phyloP scores from a whole-genome alignment of 2,888 invertebrate species.

The Lutraria lutraria region DNA sequence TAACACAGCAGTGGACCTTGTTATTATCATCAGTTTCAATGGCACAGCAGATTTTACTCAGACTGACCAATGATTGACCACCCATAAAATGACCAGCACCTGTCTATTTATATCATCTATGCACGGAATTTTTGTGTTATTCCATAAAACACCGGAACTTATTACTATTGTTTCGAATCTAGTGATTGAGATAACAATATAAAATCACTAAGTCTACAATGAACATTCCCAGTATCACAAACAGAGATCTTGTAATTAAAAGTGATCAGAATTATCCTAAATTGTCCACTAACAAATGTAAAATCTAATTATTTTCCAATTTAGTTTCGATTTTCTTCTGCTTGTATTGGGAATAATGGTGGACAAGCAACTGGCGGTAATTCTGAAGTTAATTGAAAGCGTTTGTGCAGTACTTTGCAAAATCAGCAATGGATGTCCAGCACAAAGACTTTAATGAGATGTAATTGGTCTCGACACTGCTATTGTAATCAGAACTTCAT shows the following conservation, averaged over 20 bases:
- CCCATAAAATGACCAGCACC: constrained; percentile 39
- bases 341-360: background rate
- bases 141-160: constrained; percentile 46
- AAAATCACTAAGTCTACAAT: background rate
- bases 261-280: constrained; percentile 7
- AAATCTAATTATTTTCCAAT: constrained; percentile 11
- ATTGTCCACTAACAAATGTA: background rate
- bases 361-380: background rate
- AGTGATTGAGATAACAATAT: background rate
- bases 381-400: constrained; percentile 30
- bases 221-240: constrained; percentile 41
- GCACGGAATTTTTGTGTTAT: constrained; percentile 30
- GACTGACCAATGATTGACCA: constrained; percentile 56
- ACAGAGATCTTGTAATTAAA: constrained; percentile 36
- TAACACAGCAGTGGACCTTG: constrained; percentile 35
- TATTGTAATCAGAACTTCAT: constrained; percentile 55
- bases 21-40: constrained; percentile 48
- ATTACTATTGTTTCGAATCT: constrained; percentile 26
- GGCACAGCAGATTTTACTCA: constrained; percentile 23
- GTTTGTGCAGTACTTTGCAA: constrained; percentile 35
- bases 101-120: constrained; percentile 46
- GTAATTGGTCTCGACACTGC: constrained; percentile 41
- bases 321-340: background rate
- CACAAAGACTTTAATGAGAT: constrained; percentile 43
- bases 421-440: constrained; percentile 45